Base-by-base conservation (phyloP, 2,888 invertebrate species). In the Blastobasis adustella region DNA sequence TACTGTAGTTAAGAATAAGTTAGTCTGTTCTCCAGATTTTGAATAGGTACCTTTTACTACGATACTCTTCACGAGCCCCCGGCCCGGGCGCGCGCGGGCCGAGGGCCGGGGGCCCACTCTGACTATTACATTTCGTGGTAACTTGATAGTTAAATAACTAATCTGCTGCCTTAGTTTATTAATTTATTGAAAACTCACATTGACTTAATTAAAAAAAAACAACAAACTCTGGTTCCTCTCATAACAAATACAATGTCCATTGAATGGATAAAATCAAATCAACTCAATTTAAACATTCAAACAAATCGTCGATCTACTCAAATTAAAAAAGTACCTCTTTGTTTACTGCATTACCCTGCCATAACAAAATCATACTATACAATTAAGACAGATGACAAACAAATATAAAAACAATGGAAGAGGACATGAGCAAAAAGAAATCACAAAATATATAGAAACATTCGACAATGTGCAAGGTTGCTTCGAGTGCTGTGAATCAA, bases 11-110 rank as follows among this genome's bases (percentile, higher is more conserved):
- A 66, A 68, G 72, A 69, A 75, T 71, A 73, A 82, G 86, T 86
- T 88, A 88, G 86, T 85, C 87, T 86, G 87, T 82, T 71, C 67
- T 72, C 78, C 82, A 83, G 79, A 81, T 81, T 83, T 82, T 79
- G 82, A 84, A 86, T 86, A 87, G 87, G 87, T 87, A 87, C 87
- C 86, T 85, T 86, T 85, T 82, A 85, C 68, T 86, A 85, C 78
- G 79, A 85, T 82, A 86, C 85, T 82, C 78, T 79, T 81, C 83
- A 82, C 82, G 82, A 79, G 42, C 2, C 9, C 42, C n/a, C 42
- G 42, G 42, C 42, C 8, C n/a, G n/a, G 42, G 42, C 42, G 42
- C 42, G 67, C 67, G 69, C 70, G 69, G 78, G 69, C 75, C n/a
- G 71, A 74, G 73, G 80, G 84, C 79, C 85, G 86, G 86, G 85